phyloP scores from a whole-genome alignment of 2,888 invertebrate species.

The Piscicola geometra region DNA sequence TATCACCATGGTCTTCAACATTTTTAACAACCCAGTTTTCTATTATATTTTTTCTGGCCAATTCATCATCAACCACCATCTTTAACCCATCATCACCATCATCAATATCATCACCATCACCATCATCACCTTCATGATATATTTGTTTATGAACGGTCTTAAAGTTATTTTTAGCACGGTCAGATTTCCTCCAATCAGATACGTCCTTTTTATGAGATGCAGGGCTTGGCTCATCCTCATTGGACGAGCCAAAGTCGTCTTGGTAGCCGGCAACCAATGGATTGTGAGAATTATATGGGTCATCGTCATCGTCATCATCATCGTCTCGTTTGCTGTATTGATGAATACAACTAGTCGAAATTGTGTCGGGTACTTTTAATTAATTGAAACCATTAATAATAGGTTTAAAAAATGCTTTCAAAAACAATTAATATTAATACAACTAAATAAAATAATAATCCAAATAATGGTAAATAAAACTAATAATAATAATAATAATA shows the following conservation, averaged over 20 bases:
- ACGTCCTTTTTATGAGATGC: not conserved
- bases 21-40: too few relatives aligned
- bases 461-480: too few relatives aligned
- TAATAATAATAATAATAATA: too few relatives aligned
- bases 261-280: constrained; percentile 69
- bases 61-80: not conserved
- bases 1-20: too few relatives aligned
- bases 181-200: not conserved
- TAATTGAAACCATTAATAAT: too few relatives aligned
- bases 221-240: constrained; percentile 11
- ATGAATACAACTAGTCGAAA: too few relatives aligned
- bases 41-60: too few relatives aligned
- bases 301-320: constrained; percentile 4
- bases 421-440: too few relatives aligned
- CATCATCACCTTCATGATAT: not conserved
- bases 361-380: too few relatives aligned
- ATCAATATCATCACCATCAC: not conserved
- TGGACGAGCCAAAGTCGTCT: constrained; percentile 70
- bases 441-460: too few relatives aligned
- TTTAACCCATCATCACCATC: not conserved
- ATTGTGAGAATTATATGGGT: constrained; percentile 42
- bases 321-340: not conserved
- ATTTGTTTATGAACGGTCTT: not conserved
- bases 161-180: not conserved
- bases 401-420: too few relatives aligned